Evolutionary conservation across 2,797 vertebrate genomes (phyloP).

Genomic region (Podargus strigoides): DNA sequence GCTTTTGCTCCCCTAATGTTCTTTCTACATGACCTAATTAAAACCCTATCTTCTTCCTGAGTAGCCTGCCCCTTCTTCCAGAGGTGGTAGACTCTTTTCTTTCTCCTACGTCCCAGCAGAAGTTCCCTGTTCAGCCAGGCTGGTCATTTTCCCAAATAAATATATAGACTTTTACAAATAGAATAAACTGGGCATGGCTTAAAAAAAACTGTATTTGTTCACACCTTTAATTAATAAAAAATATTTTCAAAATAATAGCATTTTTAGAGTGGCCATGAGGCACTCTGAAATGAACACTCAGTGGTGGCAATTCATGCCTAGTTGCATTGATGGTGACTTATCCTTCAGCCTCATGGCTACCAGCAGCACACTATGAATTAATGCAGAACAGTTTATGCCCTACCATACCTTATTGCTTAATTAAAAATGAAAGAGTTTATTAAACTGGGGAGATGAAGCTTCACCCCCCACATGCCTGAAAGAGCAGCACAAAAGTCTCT

Average conservation of each 20-base stretch:
- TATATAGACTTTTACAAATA: background rate
- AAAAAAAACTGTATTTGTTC: background rate
- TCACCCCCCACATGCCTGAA: background rate
- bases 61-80: too few relatives aligned
- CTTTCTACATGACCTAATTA: too few relatives aligned
- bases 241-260: background rate
- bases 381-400: background rate
- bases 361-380: background rate
- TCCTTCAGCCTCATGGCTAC: background rate
- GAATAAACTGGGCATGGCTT: background rate
- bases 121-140: too few relatives aligned
- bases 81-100: too few relatives aligned
- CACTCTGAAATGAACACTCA: background rate
- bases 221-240: background rate
- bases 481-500: background rate
- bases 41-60: too few relatives aligned
- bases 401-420: slow-evolving; percentile 25
- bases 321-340: background rate
- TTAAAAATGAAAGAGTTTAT: slow-evolving; percentile 46
- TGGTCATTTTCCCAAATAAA: too few relatives aligned
- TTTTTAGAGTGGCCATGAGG: background rate
- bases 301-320: background rate
- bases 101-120: too few relatives aligned
- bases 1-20: too few relatives aligned
- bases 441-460: slow-evolving; percentile 10